Conservation (phyloP, 2,797 vertebrate species). For the Xenopus petersii region DNA sequence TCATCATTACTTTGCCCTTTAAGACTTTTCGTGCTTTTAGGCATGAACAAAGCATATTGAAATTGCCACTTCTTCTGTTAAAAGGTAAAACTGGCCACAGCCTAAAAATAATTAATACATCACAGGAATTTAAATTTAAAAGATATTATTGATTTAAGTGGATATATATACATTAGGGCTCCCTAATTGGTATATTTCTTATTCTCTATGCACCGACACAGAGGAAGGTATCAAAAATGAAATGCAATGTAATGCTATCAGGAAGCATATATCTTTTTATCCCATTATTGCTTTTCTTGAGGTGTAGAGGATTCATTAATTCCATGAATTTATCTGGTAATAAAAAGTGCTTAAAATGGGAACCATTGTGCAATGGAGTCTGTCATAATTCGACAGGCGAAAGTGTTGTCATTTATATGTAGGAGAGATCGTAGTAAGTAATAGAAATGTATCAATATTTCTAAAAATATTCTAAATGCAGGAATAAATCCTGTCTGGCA, state of each 20-base stretch:
- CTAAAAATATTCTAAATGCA: slow-evolving; percentile 48
- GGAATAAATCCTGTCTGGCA: slow-evolving; percentile 42
- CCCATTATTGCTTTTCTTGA: slow-evolving; percentile 26
- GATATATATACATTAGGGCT: no score
- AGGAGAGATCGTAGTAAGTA: slow-evolving; percentile 39
- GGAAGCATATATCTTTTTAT: slow-evolving; percentile 14
- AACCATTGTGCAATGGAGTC: slow-evolving; percentile 24
- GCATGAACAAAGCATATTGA: no score
- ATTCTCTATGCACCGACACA: no score
- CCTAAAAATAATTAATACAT: no score
- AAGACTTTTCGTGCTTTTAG: no score
- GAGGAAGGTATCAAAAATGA: not conserved
- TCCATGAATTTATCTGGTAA: slow-evolving; percentile 40
- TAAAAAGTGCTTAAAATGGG: slow-evolving; percentile 40
- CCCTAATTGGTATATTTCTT: no score
- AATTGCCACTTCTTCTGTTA: no score
- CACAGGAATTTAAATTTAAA: no score
- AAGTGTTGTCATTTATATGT: slow-evolving; percentile 48
- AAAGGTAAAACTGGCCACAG: no score
- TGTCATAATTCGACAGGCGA: slow-evolving; percentile 43
- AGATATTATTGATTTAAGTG: no score
- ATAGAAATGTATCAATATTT: slow-evolving; percentile 50
- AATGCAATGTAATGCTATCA: slow-evolving; percentile 12
- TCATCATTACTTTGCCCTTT: no score
- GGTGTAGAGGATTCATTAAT: slow-evolving; percentile 40